These are phyloP conservation scores for Hirtodrosophila trivittata DNA, from an alignment of 2,888 invertebrate species.

Conservation along the genomic window DNA sequence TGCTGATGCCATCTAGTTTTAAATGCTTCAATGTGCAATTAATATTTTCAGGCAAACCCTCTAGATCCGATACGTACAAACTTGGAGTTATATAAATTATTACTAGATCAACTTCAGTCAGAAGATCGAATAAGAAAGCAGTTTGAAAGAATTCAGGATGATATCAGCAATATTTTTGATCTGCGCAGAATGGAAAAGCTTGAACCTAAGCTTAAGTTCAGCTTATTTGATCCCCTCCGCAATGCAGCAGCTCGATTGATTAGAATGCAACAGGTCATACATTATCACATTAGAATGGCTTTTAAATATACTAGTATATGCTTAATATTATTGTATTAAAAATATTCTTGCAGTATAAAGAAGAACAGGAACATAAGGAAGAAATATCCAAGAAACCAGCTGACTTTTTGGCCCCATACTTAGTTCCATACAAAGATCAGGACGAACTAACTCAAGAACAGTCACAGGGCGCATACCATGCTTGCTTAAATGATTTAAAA, in stretches of 20 bases:
- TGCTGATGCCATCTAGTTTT: too few species aligned
- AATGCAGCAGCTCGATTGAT: slow-evolving; percentile 85
- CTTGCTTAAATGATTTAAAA: slow-evolving; percentile 88
- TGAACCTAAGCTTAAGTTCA: slow-evolving; percentile 85
- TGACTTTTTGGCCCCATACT: slow-evolving; percentile 86
- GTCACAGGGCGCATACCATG: slow-evolving; percentile 75
- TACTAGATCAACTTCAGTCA: slow-evolving; percentile 86
- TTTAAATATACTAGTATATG: too few species aligned
- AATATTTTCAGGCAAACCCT: slow-evolving; percentile 86
- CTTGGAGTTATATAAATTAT: slow-evolving; percentile 87
- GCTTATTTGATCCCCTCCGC: slow-evolving; percentile 85
- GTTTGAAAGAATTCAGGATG: slow-evolving; percentile 84
- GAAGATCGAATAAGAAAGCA: slow-evolving; percentile 86
- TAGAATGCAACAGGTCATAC: slow-evolving; percentile 85
- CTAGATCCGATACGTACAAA: slow-evolving; percentile 86
- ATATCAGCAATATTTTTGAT: slow-evolving; percentile 84
- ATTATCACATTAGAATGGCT: background rate
- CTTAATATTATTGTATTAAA: background rate
- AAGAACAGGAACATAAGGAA: slow-evolving; percentile 82
- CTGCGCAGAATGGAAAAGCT: slow-evolving; percentile 84
- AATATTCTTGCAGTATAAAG: slow-evolving; percentile 66
- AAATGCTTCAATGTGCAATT: background rate
- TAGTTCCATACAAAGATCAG: slow-evolving; percentile 84
- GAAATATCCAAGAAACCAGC: slow-evolving; percentile 85
- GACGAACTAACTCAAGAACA: slow-evolving; percentile 67